Evolutionary conservation across 2,797 vertebrate species (phyloP), one percentile per base, ranked within the genome.

Genomic region (Coregonus ussuriensis): DNA sequence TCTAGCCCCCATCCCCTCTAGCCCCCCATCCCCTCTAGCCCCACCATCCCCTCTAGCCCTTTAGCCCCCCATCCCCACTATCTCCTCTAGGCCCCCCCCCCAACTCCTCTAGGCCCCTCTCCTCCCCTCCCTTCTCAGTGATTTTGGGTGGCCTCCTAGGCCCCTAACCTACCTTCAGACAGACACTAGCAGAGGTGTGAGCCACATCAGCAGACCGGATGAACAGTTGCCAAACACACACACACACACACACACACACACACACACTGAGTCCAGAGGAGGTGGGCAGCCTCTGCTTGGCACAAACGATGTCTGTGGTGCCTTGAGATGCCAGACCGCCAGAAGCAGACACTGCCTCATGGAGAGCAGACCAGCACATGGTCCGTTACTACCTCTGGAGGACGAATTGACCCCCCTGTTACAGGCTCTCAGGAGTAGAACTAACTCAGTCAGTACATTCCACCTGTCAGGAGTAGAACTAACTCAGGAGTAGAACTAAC

Each of bases 321-420:
- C 18, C 68, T 21, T 70, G 41, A 70, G 7, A 41, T 18, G 29
- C 66, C 66, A 68, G 18, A 1, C 18, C n/a, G 1, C 15, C 18
- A 53, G 35, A 47, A 35, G n/a, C 74, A 81, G 37, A 75, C 59
- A 37, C 47, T 37, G 25, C 41, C 76, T 74, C 70, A 21, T 70
- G 53, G 74, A 54, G 47, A 31, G 71, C 41, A 47, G 41, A 63
- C 67, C 62, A 67, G 71, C 62, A 56, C 33, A 76, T 66, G 52
- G 11, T 6, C 51, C 52, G 75, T 14, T 72, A 16, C 4, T 31
- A 54, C 52, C 35, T 47, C 67, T 41, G 67, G 14, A 69, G 14
- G 25, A 35, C 5, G 18, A 69, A 33, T 68, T 37, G 16, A 68
- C 31, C 33, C 2, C 35, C 37, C 37, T 9, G 37, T 41, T 41